Conservation (phyloP, 1,140 invertebrate species). For the Drosophila suzukii region DNA sequence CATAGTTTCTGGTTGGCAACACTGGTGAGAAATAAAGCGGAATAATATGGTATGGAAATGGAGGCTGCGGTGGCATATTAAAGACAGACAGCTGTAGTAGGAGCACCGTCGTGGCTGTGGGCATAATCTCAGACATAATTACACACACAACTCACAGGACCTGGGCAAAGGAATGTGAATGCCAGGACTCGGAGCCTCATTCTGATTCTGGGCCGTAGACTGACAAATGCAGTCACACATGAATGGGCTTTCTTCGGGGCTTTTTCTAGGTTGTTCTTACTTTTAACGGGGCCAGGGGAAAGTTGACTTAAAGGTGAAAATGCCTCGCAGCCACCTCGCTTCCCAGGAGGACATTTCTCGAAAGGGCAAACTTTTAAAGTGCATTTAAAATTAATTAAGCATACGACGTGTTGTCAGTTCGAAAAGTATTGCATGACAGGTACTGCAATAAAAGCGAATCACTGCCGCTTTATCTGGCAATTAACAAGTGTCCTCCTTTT, state of each 20-base stretch:
- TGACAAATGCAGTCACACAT: slow-evolving; percentile 77
- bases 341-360: slow-evolving; percentile 11
- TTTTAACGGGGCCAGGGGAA: slow-evolving; percentile 37
- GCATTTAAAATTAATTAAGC: slow-evolving; percentile 83
- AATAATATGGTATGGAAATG: background rate
- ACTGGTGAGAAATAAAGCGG: background rate
- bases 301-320: slow-evolving; percentile 62
- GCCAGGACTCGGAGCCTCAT: slow-evolving; percentile 20
- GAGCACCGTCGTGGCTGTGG: slow-evolving; percentile 60
- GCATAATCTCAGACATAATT: slow-evolving; percentile 83
- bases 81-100: slow-evolving; percentile 54
- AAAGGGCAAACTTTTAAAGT: slow-evolving; percentile 68
- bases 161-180: slow-evolving; percentile 19
- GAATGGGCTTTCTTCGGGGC: slow-evolving; percentile 43
- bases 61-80: slow-evolving; percentile 45
- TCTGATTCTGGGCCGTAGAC: slow-evolving; percentile 20
- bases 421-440: slow-evolving; percentile 36
- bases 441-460: slow-evolving; percentile 35
- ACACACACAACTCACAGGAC: slow-evolving; percentile 54
- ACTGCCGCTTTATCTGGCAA: slow-evolving; percentile 37
- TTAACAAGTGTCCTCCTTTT: slow-evolving; percentile 40
- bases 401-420: slow-evolving; percentile 57
- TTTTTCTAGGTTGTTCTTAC: slow-evolving; percentile 38
- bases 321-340: slow-evolving; percentile 8
- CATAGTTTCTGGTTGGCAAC: background rate